Percentiles rank a stretch among this genome's conserved stretches.
phyloP scores from a whole-genome alignment of 2,888 invertebrate species.

The Dynastes maya region DNA sequence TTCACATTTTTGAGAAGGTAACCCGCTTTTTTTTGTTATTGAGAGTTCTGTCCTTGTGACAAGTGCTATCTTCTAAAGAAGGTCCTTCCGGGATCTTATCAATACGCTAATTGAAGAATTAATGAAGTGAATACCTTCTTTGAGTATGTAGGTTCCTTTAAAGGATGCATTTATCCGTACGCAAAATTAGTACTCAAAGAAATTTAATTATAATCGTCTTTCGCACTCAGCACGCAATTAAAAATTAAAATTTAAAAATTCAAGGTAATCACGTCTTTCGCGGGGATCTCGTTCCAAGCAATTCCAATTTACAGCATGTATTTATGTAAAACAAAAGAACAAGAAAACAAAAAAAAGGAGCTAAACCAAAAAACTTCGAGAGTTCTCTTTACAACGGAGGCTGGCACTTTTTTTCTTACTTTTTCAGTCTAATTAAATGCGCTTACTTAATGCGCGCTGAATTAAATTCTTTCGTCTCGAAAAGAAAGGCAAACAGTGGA shows the following conservation, averaged over 20 bases:
- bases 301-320: slow-evolving; percentile 10
- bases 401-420: not conserved
- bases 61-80: no score
- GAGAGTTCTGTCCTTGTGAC: no score
- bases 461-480: not conserved
- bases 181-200: no score
- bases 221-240: not conserved
- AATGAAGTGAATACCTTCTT: no score
- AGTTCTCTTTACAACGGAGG: no score
- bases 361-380: not conserved
- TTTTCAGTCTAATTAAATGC: slow-evolving; percentile 7
- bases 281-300: not conserved
- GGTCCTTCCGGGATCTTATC: no score
- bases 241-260: not conserved
- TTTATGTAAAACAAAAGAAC: not conserved
- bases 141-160: no score
- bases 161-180: no score
- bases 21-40: no score
- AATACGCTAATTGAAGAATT: no score
- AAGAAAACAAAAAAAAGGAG: not conserved
- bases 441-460: not conserved
- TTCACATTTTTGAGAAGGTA: no score
- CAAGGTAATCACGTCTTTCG: not conserved
- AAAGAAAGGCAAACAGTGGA: not conserved
- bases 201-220: not conserved